Evolutionary conservation across 2,113 vertebrate genomes (phyloP), one percentile per base, ranked within the genome.

Genomic region (Channa argus): DNA sequence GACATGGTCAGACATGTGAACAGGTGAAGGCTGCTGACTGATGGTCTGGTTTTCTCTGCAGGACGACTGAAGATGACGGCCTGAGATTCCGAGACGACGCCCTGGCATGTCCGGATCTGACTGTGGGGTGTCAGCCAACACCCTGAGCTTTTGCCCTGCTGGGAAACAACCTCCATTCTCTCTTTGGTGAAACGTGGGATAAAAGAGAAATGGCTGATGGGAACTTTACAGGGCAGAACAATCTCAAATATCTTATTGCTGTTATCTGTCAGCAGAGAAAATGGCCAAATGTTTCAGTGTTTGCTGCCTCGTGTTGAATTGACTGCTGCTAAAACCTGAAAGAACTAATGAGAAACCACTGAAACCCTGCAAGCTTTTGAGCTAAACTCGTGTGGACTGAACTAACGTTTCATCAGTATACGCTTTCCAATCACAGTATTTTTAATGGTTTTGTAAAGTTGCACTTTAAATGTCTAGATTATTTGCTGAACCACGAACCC

Each of bases 51-150:
- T 61, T 13, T 66, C 45, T 67, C 61, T 61, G 55, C 83, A 95
- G 94, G 94, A 92, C 92, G 93, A 86, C 70, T 92, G 83, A 95
- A 95, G 84, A 63, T 94, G 61, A 89, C 88, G 0, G 92, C 91
- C 43, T 94, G 81, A 94, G 11, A 0, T 53, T 63, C 34, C 24
- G 4, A 13, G 13, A 9, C 6, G 3, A 8, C 0, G 15, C 67
- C 5, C 7, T 4, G 3, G 14, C 53, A 64, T 14, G 2, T 7
- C 43, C 13, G 0, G 47, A 6, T 44, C 44, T n/a, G 41, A n/a
- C 14, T 2, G 10, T 14, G 6, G 86, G 71, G 68, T 65, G 66
- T 62, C 33, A 24, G 1, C 24, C 24, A 24, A 24, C 24, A 24
- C 24, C 24, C 24, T 24, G 24, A 24, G 24, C 24, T 24, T 8